phyloP scores from a whole-genome alignment of 2,888 invertebrate genomes.

The Girardia tigrina region DNA sequence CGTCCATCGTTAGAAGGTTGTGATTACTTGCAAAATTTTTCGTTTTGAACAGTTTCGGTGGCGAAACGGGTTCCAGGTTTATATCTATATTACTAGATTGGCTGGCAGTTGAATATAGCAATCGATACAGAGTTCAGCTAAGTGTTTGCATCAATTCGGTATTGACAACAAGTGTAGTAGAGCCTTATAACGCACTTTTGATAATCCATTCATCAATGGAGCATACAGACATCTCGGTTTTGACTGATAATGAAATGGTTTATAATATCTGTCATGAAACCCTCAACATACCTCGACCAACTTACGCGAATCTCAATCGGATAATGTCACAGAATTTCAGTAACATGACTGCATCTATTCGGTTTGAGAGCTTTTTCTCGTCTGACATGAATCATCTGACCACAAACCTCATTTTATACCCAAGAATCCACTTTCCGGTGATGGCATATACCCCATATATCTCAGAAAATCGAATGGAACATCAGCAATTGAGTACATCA shows the following conservation, averaged over 20 bases:
- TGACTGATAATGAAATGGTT: conserved; percentile 45
- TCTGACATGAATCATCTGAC: conserved; percentile 53
- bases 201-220: conserved; percentile 83
- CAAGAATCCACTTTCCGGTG: conserved; percentile 71
- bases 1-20: conserved; percentile 47
- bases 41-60: conserved; percentile 55
- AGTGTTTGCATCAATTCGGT: conserved; percentile 45
- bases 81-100: conserved; percentile 56
- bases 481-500: conserved; percentile 42
- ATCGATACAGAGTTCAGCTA: conserved; percentile 48
- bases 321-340: conserved; percentile 70
- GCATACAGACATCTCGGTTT: conserved; percentile 73
- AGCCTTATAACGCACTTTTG: conserved; percentile 70
- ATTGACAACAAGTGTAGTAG: conserved; percentile 41
- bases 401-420: conserved; percentile 46
- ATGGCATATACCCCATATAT: conserved; percentile 57
- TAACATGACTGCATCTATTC: conserved; percentile 49
- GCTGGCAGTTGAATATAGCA: conserved; percentile 56
- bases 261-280: conserved; percentile 58
- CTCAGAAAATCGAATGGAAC: conserved; percentile 43
- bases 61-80: conserved; percentile 44
- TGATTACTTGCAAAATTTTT: conserved; percentile 56
- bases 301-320: conserved; percentile 75
- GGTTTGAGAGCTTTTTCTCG: conserved; percentile 52
- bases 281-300: conserved; percentile 67